These are phyloP conservation scores for Zaprionus lachaisei DNA, from an alignment of 1,140 invertebrate species.

Conservation along the genomic window DNA sequence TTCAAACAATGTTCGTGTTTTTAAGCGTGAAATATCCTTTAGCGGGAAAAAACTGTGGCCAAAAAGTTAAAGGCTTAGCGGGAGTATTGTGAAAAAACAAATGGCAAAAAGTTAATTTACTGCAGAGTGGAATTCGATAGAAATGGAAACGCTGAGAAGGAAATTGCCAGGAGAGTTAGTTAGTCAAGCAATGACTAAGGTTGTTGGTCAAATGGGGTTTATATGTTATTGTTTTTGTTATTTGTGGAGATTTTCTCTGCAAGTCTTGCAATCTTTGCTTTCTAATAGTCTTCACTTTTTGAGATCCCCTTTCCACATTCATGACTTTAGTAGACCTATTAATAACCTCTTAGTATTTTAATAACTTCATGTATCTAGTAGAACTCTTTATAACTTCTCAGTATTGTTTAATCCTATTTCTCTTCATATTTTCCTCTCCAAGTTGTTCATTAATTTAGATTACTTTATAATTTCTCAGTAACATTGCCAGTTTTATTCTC, in stretches of 20 bases:
- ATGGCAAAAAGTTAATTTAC: constrained; percentile 60
- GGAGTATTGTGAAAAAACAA: constrained; percentile 29
- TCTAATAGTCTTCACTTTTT: too few species aligned
- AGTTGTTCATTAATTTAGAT: too few species aligned
- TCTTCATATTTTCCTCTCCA: neutral
- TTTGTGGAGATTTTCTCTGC: too few species aligned
- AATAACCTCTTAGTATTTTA: too few species aligned
- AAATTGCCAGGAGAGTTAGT: neutral
- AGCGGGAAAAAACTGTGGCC: constrained; percentile 28
- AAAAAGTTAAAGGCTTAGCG: constrained; percentile 41
- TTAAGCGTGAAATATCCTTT: constrained; percentile 34
- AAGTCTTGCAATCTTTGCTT: too few species aligned
- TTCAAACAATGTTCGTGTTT: constrained; percentile 31
- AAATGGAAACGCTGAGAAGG: neutral
- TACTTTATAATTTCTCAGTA: neutral
- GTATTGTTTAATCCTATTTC: neutral
- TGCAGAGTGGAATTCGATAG: constrained; percentile 9
- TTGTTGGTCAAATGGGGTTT: neutral
- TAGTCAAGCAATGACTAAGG: neutral
- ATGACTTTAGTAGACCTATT: too few species aligned
- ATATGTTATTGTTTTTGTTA: too few species aligned
- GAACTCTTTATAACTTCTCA: neutral
- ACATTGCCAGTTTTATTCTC: neutral
- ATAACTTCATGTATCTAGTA: too few species aligned
- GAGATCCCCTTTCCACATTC: neutral